Evolutionary conservation across 1,140 invertebrate species (phyloP).

Genomic region (Drosophila pallidifrons): DNA sequence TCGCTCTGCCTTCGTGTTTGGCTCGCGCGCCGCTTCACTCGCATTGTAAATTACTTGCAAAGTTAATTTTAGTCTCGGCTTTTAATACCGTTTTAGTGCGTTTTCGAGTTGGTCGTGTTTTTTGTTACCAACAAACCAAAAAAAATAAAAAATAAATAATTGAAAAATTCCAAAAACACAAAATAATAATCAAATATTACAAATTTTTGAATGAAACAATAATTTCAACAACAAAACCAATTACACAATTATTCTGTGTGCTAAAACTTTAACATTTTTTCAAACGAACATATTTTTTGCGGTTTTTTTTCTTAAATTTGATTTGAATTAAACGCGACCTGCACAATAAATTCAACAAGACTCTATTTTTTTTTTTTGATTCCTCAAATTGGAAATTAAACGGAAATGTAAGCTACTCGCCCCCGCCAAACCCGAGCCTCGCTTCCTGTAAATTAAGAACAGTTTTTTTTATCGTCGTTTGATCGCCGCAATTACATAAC

Average conservation of each 20-base stretch:
- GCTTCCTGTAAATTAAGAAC: conserved; percentile 57
- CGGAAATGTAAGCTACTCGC: conserved; percentile 84
- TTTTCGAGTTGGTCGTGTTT: conserved; percentile 85
- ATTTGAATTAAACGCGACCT: conserved; percentile 2
- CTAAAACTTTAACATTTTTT: too few relatives aligned
- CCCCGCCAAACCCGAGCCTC: conserved; percentile 58
- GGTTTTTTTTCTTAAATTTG: not conserved
- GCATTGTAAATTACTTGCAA: conserved; percentile 82
- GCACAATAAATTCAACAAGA: not conserved
- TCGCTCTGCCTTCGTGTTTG: conserved; percentile 47
- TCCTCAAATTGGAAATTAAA: conserved; percentile 37
- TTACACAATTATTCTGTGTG: too few relatives aligned
- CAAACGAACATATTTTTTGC: not conserved
- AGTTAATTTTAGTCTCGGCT: conserved; percentile 84
- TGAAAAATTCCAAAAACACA: conserved; percentile 17
- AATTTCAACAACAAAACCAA: too few relatives aligned
- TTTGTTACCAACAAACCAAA: conserved; percentile 46
- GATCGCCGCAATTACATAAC: conserved; percentile 46
- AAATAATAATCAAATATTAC: conserved; percentile 19
- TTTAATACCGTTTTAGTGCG: conserved; percentile 84
- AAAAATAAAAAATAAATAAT: conserved; percentile 21
- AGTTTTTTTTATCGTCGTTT: conserved; percentile 9
- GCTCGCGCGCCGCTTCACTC: conserved; percentile 55
- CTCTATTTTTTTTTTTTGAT: conserved; percentile 14
- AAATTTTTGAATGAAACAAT: too few relatives aligned